These are phyloP conservation scores for Diarsia brunnea DNA, from an alignment of 2,888 invertebrate species.

Conservation along the genomic window DNA sequence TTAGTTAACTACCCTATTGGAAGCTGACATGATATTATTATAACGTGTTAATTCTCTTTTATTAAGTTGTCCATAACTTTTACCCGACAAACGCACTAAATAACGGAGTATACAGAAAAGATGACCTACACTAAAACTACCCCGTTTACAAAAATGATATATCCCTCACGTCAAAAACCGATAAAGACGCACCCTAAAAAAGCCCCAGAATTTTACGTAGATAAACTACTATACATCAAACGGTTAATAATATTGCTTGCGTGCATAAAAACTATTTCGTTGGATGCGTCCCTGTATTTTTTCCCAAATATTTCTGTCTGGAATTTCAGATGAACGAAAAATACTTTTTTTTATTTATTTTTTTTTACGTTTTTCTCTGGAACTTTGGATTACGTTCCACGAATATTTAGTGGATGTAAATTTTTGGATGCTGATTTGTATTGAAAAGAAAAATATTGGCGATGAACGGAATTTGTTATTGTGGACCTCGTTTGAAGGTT, in stretches of 20 bases:
- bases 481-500: slow-evolving; percentile 7
- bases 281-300: slow-evolving; percentile 34
- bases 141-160: slow-evolving; percentile 24
- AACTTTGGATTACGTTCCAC: slow-evolving; percentile 17
- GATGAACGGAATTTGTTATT: slow-evolving; percentile 27
- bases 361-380: slow-evolving; percentile 17
- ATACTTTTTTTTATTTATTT: not conserved
- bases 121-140: not conserved
- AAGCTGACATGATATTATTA: too few species aligned
- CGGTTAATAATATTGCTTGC: slow-evolving; percentile 24
- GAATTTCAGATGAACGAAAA: slow-evolving; percentile 30
- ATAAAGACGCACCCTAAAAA: slow-evolving; percentile 20
- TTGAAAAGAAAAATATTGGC: slow-evolving; percentile 56
- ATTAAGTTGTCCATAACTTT: not conserved
- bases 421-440: slow-evolving; percentile 46
- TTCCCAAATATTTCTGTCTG: slow-evolving; percentile 22
- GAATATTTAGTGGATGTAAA: slow-evolving; percentile 56
- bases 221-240: slow-evolving; percentile 22
- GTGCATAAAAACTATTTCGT: slow-evolving; percentile 42
- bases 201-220: not conserved
- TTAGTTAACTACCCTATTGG: too few species aligned
- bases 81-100: not conserved
- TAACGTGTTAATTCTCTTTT: not conserved
- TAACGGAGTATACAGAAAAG: not conserved
- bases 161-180: slow-evolving; percentile 14